A percentile compares a stretch with the other conserved stretches of the same genome.
Evolutionary conservation across 2,797 vertebrate genomes (phyloP).

Genomic region (Corythornis leucogaster): DNA sequence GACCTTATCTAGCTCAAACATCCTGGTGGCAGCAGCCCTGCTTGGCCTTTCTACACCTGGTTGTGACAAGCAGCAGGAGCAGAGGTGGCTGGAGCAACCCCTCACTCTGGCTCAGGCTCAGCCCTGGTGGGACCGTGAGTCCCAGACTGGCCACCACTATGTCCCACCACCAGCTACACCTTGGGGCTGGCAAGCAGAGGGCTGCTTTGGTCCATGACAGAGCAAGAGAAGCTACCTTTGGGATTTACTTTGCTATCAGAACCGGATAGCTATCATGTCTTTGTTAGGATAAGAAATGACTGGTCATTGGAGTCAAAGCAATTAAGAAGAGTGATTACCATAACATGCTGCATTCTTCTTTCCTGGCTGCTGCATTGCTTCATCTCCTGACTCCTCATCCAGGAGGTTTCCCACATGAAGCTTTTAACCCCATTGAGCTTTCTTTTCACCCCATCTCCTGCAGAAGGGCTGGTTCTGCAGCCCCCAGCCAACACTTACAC

Average conservation of each 20-base stretch:
- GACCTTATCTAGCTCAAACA: background rate
- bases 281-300: slow-evolving; percentile 44
- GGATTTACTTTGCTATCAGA: background rate
- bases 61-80: background rate
- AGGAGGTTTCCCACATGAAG: fast-evolving
- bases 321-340: slow-evolving; percentile 51
- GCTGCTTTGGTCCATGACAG: fast-evolving
- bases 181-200: background rate
- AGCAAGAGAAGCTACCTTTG: background rate
- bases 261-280: background rate
- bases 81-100: fast-evolving
- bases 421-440: background rate
- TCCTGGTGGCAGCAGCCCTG: background rate
- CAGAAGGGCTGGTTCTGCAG: background rate
- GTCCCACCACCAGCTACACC: fast-evolving
- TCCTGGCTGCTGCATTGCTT: background rate
- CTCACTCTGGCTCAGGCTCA: background rate
- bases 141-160: fast-evolving
- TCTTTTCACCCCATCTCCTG: background rate
- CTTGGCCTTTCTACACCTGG: background rate
- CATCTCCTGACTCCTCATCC: background rate
- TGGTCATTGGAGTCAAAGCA: slow-evolving; percentile 45
- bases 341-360: background rate
- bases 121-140: fast-evolving
- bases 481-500: background rate